phyloP scores from a whole-genome alignment of 2,797 vertebrate species.

The Crenichthys baileyi region DNA sequence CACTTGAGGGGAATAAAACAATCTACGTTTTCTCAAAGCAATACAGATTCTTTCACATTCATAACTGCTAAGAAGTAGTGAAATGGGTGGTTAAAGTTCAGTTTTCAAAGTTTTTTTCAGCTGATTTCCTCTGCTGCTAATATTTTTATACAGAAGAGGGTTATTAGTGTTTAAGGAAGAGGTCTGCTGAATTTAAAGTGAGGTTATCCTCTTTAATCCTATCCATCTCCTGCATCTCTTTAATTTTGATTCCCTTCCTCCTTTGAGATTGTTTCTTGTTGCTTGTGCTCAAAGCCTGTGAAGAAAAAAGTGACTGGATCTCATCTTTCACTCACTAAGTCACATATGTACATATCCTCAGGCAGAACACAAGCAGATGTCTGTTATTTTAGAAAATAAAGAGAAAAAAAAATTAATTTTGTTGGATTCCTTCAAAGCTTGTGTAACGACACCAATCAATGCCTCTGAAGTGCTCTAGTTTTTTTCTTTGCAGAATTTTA shows the following conservation, averaged over 20 bases:
- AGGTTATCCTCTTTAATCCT: constrained; percentile 30
- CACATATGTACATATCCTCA: constrained; percentile 3
- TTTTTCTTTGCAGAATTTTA: background rate
- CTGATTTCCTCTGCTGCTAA: constrained; percentile 27
- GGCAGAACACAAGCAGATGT: constrained; percentile 31
- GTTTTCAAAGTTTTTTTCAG: constrained; percentile 9
- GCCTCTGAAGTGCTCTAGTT: constrained; percentile 20
- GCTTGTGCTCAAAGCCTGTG: constrained; percentile 1
- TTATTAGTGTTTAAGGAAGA: constrained; percentile 43
- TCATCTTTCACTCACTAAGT: constrained; percentile 13
- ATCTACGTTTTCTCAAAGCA: background rate
- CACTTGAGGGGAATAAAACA: background rate
- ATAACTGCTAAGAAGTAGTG: too few relatives aligned
- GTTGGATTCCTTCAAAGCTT: constrained; percentile 25
- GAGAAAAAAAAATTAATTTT: constrained; percentile 29
- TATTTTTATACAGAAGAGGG: constrained; percentile 27
- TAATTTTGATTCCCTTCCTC: background rate
- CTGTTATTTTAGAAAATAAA: constrained; percentile 36
- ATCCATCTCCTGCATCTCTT: constrained; percentile 12
- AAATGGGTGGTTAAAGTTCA: background rate
- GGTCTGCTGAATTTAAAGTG: constrained; percentile 41
- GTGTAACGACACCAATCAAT: constrained; percentile 10
- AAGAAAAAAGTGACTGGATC: constrained; percentile 31
- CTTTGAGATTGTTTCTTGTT: constrained; percentile 15
- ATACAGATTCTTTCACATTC: too few relatives aligned